Conservation (phyloP, 2,113 vertebrate genomes). For the Cochlearius cochlearius region DNA sequence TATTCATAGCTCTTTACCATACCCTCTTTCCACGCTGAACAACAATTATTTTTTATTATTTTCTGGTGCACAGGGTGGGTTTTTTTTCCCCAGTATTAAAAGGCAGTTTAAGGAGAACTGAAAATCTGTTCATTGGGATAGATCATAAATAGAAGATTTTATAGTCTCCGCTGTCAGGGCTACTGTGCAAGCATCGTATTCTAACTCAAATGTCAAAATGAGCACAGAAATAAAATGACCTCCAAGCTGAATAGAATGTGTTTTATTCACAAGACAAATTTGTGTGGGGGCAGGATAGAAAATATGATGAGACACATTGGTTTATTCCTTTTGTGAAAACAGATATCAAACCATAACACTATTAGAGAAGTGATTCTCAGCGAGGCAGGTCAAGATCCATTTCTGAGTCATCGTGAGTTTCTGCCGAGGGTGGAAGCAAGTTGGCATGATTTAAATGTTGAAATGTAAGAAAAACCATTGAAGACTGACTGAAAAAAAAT, state of each 20-base stretch:
- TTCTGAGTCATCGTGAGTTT: conserved; percentile 26
- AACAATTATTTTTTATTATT: neutral
- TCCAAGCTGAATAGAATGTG: neutral
- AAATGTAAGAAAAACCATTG: neutral
- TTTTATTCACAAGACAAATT: conserved; percentile 1
- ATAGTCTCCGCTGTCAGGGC: neutral
- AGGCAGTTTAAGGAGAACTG: neutral
- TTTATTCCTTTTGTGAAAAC: conserved; percentile 15
- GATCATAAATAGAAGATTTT: neutral
- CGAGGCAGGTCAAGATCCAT: neutral
- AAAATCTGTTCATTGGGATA: neutral
- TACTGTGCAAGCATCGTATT: neutral
- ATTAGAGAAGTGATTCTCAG: neutral
- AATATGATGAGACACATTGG: neutral
- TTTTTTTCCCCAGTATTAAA: neutral
- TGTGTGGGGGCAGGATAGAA: neutral
- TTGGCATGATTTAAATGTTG: neutral
- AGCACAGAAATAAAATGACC: conserved; percentile 18
- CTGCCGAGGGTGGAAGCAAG: neutral
- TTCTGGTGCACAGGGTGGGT: neutral
- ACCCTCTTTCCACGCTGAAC: neutral
- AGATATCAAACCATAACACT: neutral
- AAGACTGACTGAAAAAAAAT: neutral
- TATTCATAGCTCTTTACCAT: neutral
- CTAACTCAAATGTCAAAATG: conserved; percentile 21